Evolutionary conservation across 2,113 vertebrate genomes (phyloP), one percentile per base, ranked within the genome.

Genomic region (Passer domesticus): DNA sequence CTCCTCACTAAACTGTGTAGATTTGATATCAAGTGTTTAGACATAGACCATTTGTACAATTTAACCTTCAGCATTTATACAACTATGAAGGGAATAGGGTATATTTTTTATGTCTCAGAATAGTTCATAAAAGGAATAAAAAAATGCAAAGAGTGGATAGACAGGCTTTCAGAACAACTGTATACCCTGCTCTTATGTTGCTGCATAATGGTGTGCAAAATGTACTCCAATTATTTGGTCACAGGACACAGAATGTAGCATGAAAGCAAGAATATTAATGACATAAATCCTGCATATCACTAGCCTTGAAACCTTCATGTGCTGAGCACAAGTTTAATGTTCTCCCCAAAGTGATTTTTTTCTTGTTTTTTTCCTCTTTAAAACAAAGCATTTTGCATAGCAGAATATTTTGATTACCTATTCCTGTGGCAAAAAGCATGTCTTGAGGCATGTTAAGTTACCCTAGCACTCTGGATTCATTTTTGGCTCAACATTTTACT

Each of bases 91-190:
- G 89, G 84, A 96, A 72, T 52, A 19, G 22, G 56, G 67, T 89
- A 17, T 49, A 30, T 68, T 96, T 97, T 97, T 97, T 94, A 97
- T 89, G 74, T 94, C 77, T 46, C 83, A 94, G 28, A 94, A 72
- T 90, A 93, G 68, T 89, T 94, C 89, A 95, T 97, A 96, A 93
- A 97, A 84, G 69, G 70, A 95, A 95, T 96, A 96, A 95, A 97
- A 97, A 97, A 90, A 95, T 95, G 56, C 90, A 95, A 95, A 96
- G n/a, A 79, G 35, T 58, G 68, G 75, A 53, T 89, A 94, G 74
- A 92, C 83, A 89, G 60, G 80, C 59, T 96, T 94, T 95, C 86
- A 89, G 74, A 90, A 91, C 89, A 92, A 68, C 73, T 76, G 9
- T 22, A 89, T 89, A 78, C 46, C 91, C 78, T 81, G 78, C 59